Conservation (phyloP, 2,113 vertebrate species). For the Neotoma lepida region DNA sequence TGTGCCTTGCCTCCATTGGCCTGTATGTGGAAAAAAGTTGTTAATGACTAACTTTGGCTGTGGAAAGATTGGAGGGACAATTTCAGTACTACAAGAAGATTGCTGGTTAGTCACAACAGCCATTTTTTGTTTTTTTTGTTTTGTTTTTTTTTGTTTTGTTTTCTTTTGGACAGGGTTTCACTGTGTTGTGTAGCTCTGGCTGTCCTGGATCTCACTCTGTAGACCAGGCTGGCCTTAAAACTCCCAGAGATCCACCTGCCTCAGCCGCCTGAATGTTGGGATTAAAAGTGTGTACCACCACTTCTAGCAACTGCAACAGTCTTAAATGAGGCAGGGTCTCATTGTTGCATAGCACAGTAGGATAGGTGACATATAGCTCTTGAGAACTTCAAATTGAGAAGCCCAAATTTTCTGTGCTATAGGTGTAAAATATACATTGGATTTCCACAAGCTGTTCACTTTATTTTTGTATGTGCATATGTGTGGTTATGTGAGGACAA, state of each 20-base stretch:
- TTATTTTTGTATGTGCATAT: neutral
- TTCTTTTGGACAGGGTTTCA: neutral
- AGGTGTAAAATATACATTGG: neutral
- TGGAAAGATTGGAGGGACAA: neutral
- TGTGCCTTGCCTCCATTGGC: neutral
- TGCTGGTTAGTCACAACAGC: neutral
- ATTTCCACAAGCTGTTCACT: neutral
- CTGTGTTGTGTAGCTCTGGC: neutral
- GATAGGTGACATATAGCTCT: neutral
- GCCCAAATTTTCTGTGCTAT: neutral
- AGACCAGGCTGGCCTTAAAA: neutral
- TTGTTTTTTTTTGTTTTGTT: neutral
- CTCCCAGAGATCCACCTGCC: neutral
- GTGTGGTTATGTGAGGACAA: neutral
- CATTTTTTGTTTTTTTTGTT: neutral
- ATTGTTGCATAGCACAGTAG: neutral
- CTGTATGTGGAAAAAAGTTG: neutral
- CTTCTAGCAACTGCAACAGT: neutral
- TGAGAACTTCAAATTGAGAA: neutral
- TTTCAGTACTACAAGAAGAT: neutral
- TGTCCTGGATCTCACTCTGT: neutral
- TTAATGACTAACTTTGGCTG: neutral
- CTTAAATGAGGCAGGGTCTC: neutral
- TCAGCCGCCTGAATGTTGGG: neutral
- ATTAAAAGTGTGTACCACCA: neutral